Evolutionary conservation across 2,113 vertebrate species (phyloP).

Genomic region (Pelecanus crispus): DNA sequence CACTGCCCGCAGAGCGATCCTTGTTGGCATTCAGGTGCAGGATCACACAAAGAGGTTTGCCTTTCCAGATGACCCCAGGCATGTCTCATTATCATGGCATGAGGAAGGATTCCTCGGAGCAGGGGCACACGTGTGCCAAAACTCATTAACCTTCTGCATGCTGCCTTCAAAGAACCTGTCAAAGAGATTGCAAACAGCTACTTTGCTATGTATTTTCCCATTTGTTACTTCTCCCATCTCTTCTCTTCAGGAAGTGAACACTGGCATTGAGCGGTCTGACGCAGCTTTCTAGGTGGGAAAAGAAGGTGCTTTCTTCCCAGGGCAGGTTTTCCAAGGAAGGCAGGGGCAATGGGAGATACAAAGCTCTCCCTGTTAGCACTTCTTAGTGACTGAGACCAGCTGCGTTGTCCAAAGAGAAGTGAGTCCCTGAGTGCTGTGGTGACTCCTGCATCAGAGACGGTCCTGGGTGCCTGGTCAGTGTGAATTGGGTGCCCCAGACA

Average conservation of each 20-base stretch:
- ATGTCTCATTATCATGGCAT: not conserved
- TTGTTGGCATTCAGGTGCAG: not conserved
- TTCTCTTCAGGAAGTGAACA: not conserved
- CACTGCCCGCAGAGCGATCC: not conserved
- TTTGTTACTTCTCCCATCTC: not conserved
- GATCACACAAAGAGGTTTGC: not conserved
- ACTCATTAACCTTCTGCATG: not conserved
- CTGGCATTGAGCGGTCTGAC: rapidly evolving
- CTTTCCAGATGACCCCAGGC: not conserved
- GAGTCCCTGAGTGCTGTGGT: not conserved
- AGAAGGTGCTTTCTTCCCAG: not conserved
- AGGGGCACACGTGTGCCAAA: not conserved
- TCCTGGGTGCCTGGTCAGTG: not conserved
- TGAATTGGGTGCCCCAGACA: not conserved
- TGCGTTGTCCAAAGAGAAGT: not conserved
- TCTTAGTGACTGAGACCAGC: not conserved
- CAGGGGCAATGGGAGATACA: rapidly evolving
- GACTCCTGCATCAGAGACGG: not conserved
- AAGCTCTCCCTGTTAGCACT: not conserved
- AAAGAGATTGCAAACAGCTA: not conserved
- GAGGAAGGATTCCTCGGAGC: not conserved
- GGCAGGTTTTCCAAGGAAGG: not conserved
- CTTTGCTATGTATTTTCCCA: not conserved
- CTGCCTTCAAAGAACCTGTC: not conserved
- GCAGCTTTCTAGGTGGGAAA: not conserved